A percentile compares a stretch with the other conserved stretches of the same genome.
phyloP scores from a whole-genome alignment of 1,140 invertebrate species.

The Gonioctena quinquepunctata region DNA sequence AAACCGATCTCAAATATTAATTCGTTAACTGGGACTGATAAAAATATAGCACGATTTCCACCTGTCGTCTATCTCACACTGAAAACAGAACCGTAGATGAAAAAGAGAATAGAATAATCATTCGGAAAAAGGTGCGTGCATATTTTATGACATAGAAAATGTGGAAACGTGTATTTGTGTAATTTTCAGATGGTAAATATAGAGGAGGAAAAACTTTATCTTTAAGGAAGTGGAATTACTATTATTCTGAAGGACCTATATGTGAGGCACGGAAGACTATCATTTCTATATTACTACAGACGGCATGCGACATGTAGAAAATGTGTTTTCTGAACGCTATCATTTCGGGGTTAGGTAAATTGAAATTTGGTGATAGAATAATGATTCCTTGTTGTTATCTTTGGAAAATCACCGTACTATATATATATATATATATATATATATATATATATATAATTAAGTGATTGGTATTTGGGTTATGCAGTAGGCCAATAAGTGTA shows the following conservation, averaged over 20 bases:
- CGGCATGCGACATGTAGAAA: too few species aligned
- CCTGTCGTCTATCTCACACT: not conserved
- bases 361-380: too few species aligned
- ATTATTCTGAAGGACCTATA: not conserved
- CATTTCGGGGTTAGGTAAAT: too few species aligned
- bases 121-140: slow-evolving; percentile 1
- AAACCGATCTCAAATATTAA: not conserved
- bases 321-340: too few species aligned
- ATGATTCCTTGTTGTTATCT: too few species aligned
- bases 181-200: slow-evolving; percentile 14
- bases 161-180: slow-evolving; percentile 7
- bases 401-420: too few species aligned
- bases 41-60: slow-evolving; percentile 12
- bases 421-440: too few species aligned
- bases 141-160: not conserved
- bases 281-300: too few species aligned
- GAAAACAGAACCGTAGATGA: not conserved
- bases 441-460: too few species aligned
- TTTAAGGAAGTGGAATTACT: not conserved
- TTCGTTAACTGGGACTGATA: not conserved
- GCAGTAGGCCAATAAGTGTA: too few species aligned
- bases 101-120: not conserved
- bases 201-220: slow-evolving; percentile 5
- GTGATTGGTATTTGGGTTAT: too few species aligned
- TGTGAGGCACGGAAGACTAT: too few species aligned